Evolutionary conservation across 2,113 vertebrate genomes (phyloP), one percentile per base, ranked within the genome.

Genomic region (Cephalopholis sonnerati): DNA sequence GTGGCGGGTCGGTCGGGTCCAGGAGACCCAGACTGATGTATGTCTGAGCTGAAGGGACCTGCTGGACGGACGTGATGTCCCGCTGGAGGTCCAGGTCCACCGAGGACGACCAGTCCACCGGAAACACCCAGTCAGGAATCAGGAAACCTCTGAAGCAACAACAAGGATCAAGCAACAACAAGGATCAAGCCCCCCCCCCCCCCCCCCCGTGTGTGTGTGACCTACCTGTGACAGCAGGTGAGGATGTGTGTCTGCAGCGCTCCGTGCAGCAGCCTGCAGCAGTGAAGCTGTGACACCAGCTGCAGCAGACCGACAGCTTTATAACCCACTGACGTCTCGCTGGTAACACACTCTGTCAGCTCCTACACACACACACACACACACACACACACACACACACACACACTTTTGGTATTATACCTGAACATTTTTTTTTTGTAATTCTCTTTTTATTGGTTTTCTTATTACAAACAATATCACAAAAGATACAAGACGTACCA

Each of bases 31-130:
- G 93, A 58, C 89, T 94, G 53, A 96, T 84, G 78, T 96, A 93
- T 1, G 89, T 88, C 76, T 95, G 96, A 39, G 93, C 90, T 15
- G 94, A 86, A 2, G 95, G 94, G 75, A 97, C 94, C 79, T 82
- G 94, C 24, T 81, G 91, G 17, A 93, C 90, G 0, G 92, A 72
- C 4, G 62, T 93, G 41, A 94, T 51, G 1, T 4, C 93, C 72
- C 86, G 66, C 89, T 96, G 94, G 0, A 93, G 67, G 77, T 74
- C 67, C 71, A 98, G 80, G 87, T 98, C 97, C 68, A 97, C 79
- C 0, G 96, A 96, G 77, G 93, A 92, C 53, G 96, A 97, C 84
- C 97, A 97, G 91, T 97, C 96, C 81, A 97, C 18, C 0, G 80
- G 85, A 51, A 90, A 78, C 1, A 90, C 11, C 2, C 41, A 57